Conservation (phyloP, 2,888 invertebrate genomes). For the Lypha dubia region DNA sequence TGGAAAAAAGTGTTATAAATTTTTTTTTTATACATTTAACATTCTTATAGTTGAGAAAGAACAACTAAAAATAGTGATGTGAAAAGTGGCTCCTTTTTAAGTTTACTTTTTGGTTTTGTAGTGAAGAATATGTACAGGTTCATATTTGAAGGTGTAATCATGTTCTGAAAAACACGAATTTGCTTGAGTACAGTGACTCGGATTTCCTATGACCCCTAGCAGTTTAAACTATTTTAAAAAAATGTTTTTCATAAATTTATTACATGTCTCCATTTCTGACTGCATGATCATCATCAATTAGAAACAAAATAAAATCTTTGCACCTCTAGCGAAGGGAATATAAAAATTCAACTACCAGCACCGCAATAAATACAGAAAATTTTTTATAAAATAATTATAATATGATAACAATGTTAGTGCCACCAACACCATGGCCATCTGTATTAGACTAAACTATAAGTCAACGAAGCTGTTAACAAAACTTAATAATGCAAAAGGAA, state of each 20-base stretch:
- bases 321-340: not conserved
- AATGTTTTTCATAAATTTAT: no score
- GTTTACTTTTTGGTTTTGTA: no score
- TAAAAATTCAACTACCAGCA: not conserved
- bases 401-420: slow-evolving; percentile 21
- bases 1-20: not conserved
- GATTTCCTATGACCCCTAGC: no score
- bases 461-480: not conserved
- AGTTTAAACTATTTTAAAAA: no score
- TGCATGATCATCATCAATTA: no score
- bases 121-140: no score
- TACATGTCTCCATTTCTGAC: no score
- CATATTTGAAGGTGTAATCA: no score
- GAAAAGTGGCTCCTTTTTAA: no score
- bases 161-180: no score
- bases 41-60: not conserved
- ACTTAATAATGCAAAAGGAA: slow-evolving; percentile 33
- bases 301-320: not conserved
- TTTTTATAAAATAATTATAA: slow-evolving; percentile 47
- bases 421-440: slow-evolving; percentile 22
- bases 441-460: not conserved
- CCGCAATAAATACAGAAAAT: not conserved
- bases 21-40: not conserved
- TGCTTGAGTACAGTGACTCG: no score
- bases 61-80: not conserved